A percentile compares a stretch with the other conserved stretches of the same genome.
These are phyloP conservation scores for Lapara coniferarum DNA, from an alignment of 2,888 invertebrate genomes.

Conservation along the genomic window DNA sequence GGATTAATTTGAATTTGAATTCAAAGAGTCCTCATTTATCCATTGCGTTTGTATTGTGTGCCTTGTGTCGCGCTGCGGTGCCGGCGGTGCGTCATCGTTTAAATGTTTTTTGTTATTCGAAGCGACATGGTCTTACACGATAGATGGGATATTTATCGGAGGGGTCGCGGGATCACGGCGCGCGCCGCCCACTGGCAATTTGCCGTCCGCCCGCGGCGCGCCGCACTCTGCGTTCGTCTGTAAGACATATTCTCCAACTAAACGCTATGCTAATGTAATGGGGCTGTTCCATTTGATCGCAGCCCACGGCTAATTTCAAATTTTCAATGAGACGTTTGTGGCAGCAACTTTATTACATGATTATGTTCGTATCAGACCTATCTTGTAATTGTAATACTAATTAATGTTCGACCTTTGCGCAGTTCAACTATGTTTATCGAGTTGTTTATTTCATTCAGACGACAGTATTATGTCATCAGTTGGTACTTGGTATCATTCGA, in stretches of 20 bases:
- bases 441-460: conserved; percentile 11
- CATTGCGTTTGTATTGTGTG: conserved; percentile 34
- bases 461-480: conserved; percentile 31
- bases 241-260: conserved; percentile 72
- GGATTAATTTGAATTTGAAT: conserved; percentile 77
- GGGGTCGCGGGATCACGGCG: conserved; percentile 75
- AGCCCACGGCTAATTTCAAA: conserved; percentile 77
- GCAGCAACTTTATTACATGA: conserved; percentile 68
- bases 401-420: conserved; percentile 30
- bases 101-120: conserved; percentile 38
- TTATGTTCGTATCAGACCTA: conserved; percentile 51
- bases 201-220: conserved; percentile 66
- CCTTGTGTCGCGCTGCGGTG: conserved; percentile 32
- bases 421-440: conserved; percentile 8
- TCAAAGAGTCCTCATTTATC: conserved; percentile 55
- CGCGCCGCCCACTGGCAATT: conserved; percentile 77
- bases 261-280: conserved; percentile 82
- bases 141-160: conserved; percentile 71
- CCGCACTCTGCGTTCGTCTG: conserved; percentile 53
- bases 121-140: conserved; percentile 43
- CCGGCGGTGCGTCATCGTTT: conserved; percentile 26
- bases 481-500: conserved; percentile 28
- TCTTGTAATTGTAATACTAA: conserved; percentile 33
- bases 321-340: conserved; percentile 76
- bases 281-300: conserved; percentile 73